Conservation (phyloP, 2,797 vertebrate genomes). For the Cyprinodon diabolis region DNA sequence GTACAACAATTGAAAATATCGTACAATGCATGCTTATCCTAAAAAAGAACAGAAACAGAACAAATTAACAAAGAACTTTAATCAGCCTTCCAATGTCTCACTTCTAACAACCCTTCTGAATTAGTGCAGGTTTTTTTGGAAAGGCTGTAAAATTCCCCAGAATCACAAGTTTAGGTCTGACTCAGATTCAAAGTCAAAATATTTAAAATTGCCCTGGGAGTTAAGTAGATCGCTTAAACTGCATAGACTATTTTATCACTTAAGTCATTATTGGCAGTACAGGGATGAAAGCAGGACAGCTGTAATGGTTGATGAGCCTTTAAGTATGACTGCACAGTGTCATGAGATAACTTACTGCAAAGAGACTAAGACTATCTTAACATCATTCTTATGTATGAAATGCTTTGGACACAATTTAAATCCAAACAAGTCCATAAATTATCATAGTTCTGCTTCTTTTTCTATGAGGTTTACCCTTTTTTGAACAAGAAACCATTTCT, state of each 20-base stretch:
- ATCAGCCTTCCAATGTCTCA: too few species aligned
- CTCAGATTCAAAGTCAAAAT: slow-evolving; percentile 22
- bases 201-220: slow-evolving; percentile 28
- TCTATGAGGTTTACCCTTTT: slow-evolving; percentile 63
- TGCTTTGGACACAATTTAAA: slow-evolving; percentile 67
- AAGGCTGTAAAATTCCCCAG: slow-evolving; percentile 37
- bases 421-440: slow-evolving; percentile 67
- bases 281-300: slow-evolving; percentile 22
- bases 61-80: too few species aligned
- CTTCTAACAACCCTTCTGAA: too few species aligned
- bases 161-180: slow-evolving; percentile 17
- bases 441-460: slow-evolving; percentile 58
- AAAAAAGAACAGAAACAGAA: too few species aligned
- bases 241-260: slow-evolving; percentile 19
- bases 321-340: slow-evolving; percentile 23
- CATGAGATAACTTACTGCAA: slow-evolving; percentile 36
- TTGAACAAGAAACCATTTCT: slow-evolving; percentile 40
- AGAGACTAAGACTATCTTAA: slow-evolving; percentile 34
- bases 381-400: slow-evolving; percentile 59
- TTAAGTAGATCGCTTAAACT: slow-evolving; percentile 28
- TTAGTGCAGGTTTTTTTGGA: slow-evolving; percentile 22
- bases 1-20: too few species aligned
- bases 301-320: slow-evolving; percentile 36
- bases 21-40: too few species aligned
- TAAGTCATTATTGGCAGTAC: background rate